These are phyloP conservation scores for Sinella curviseta DNA, from an alignment of 1,140 invertebrate species.

Conservation along the genomic window DNA sequence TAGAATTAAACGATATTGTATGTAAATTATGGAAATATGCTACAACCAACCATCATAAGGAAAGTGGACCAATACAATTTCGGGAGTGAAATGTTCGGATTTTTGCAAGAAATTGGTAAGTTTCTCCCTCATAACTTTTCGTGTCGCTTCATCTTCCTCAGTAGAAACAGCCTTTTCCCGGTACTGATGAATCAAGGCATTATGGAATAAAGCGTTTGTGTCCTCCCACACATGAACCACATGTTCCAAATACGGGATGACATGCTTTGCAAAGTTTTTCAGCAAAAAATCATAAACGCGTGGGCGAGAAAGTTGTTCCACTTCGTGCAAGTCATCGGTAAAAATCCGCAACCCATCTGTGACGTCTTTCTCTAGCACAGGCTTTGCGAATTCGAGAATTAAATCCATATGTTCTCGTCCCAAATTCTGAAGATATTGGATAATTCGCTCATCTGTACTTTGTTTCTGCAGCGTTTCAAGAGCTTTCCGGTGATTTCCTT, in stretches of 20 bases:
- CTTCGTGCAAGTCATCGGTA: slow-evolving; percentile 85
- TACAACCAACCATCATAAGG: slow-evolving; percentile 68
- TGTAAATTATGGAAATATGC: slow-evolving; percentile 28
- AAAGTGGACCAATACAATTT: slow-evolving; percentile 84
- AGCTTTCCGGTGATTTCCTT: slow-evolving; percentile 87
- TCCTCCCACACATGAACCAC: slow-evolving; percentile 88
- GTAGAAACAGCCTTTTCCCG: slow-evolving; percentile 62
- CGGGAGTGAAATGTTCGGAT: slow-evolving; percentile 80
- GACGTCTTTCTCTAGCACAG: slow-evolving; percentile 82
- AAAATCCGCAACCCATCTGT: slow-evolving; percentile 92
- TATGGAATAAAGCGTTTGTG: slow-evolving; percentile 81
- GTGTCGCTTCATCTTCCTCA: slow-evolving; percentile 62
- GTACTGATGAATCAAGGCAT: slow-evolving; percentile 83
- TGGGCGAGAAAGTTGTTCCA: slow-evolving; percentile 82
- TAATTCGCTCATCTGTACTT: slow-evolving; percentile 74
- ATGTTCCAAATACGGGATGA: slow-evolving; percentile 92
- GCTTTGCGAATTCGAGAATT: slow-evolving; percentile 92
- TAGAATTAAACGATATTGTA: slow-evolving; percentile 21
- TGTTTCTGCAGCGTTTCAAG: slow-evolving; percentile 83
- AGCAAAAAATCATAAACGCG: slow-evolving; percentile 86
- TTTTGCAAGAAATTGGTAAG: slow-evolving; percentile 82
- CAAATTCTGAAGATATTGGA: slow-evolving; percentile 88
- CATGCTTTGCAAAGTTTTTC: slow-evolving; percentile 73
- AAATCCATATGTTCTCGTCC: slow-evolving; percentile 81
- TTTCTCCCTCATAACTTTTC: slow-evolving; percentile 67